Evolutionary conservation across 1,140 invertebrate genomes (phyloP).

Genomic region (Calosoma granatense): DNA sequence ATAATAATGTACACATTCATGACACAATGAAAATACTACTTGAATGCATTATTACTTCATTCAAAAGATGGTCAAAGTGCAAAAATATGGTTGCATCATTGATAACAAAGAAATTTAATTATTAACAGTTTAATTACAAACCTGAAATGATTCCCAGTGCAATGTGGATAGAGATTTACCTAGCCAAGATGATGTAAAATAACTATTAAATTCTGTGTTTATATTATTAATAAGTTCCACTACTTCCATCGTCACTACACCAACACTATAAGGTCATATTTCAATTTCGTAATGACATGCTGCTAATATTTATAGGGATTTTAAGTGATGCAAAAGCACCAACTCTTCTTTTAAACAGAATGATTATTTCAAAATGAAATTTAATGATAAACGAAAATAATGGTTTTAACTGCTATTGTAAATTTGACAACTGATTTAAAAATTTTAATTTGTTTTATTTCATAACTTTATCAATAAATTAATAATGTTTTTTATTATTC

Average conservation of each 20-base stretch:
- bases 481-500: too few relatives aligned
- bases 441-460: too few relatives aligned
- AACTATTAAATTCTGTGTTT: conserved; percentile 13
- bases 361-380: too few relatives aligned
- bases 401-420: too few relatives aligned
- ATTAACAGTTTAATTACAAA: background rate
- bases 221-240: conserved; percentile 17
- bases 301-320: too few relatives aligned
- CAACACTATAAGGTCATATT: conserved; percentile 10
- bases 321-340: too few relatives aligned
- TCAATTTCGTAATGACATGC: conserved; percentile 6
- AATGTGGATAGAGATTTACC: conserved; percentile 11
- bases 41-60: conserved; percentile 9
- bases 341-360: too few relatives aligned
- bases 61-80: background rate
- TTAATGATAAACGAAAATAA: too few relatives aligned
- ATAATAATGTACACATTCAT: too few relatives aligned
- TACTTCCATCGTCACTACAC: conserved; percentile 16
- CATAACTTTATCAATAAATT: too few relatives aligned
- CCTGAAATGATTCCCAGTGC: conserved; percentile 16
- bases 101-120: background rate
- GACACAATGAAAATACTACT: background rate
- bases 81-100: background rate
- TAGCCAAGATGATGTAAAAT: conserved; percentile 16
- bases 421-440: too few relatives aligned